Evolutionary conservation across 2,797 vertebrate species (phyloP).

Genomic region (Macroramphosus scolopax): DNA sequence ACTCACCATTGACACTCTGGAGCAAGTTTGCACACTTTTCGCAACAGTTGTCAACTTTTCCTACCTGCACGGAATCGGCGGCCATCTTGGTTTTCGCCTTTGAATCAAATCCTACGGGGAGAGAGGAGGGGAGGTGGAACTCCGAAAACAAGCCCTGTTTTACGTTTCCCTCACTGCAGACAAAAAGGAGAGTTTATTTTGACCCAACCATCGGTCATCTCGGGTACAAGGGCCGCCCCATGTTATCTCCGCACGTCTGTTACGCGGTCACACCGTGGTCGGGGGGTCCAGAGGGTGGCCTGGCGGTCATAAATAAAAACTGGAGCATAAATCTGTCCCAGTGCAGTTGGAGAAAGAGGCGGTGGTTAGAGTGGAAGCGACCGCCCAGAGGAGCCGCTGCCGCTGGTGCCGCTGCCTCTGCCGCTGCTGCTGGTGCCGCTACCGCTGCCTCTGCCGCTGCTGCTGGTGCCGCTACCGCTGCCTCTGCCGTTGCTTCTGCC

Average conservation of each 20-base stretch:
- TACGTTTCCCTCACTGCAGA: conserved; percentile 71
- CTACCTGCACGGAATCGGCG: conserved; percentile 85
- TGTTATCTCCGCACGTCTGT: conserved; percentile 47
- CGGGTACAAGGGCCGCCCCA: conserved; percentile 57
- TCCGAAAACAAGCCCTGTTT: conserved; percentile 74
- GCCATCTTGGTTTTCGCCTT: conserved; percentile 85
- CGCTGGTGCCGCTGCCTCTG: conserved; percentile 4
- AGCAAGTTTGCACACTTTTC: conserved; percentile 70
- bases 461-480: too few species aligned
- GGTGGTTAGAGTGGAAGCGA: conserved; percentile 64
- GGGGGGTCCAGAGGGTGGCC: conserved; percentile 42
- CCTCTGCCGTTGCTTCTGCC: not conserved
- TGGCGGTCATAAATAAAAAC: conserved; percentile 51
- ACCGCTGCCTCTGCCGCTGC: not conserved
- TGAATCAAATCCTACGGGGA: conserved; percentile 80
- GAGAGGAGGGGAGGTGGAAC: conserved; percentile 70
- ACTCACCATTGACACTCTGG: conserved; percentile 1
- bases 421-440: too few species aligned
- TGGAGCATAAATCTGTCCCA: conserved; percentile 61
- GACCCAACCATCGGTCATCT: conserved; percentile 60
- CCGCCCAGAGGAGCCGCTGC: conserved; percentile 65
- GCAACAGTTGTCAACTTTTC: conserved; percentile 80
- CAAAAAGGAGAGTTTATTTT: conserved; percentile 44
- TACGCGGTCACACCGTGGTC: conserved; percentile 48
- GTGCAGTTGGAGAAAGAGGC: conserved; percentile 66